phyloP scores from a whole-genome alignment of 2,113 vertebrate genomes.

The Aleadryas rufinucha region DNA sequence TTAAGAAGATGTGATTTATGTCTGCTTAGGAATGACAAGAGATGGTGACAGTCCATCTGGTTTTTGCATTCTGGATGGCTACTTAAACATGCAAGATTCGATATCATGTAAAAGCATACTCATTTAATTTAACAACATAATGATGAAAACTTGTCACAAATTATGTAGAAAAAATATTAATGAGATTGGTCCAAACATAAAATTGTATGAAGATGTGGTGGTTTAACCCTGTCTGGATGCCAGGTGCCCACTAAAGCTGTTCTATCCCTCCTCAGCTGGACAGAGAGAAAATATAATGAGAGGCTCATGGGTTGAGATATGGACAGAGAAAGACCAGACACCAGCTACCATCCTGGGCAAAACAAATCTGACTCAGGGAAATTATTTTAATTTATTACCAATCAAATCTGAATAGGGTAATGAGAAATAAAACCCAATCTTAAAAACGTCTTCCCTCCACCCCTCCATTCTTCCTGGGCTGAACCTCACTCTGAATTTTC shows the following conservation, averaged over 20 bases:
- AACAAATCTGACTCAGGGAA: neutral
- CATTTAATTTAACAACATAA: neutral
- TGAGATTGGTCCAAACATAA: neutral
- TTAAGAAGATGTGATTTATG: neutral
- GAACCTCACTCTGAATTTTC: neutral
- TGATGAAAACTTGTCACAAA: neutral
- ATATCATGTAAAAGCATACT: neutral
- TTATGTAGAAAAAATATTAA: neutral
- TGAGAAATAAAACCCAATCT: neutral
- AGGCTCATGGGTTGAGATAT: neutral
- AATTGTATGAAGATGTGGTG: neutral
- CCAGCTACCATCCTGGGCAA: neutral
- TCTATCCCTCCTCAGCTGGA: neutral
- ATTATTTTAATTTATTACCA: neutral
- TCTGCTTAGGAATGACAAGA: conserved; percentile 2
- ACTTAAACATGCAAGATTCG: neutral
- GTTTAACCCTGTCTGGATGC: neutral
- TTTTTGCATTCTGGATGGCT: neutral
- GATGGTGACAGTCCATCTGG: neutral
- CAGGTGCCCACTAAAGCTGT: neutral
- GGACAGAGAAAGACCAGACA: neutral
- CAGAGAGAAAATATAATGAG: neutral
- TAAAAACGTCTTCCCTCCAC: accelerated
- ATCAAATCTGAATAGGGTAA: neutral
- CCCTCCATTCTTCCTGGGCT: neutral